Evolutionary conservation across 2,113 vertebrate species (phyloP).

Genomic region (Tragelaphus imberbis): DNA sequence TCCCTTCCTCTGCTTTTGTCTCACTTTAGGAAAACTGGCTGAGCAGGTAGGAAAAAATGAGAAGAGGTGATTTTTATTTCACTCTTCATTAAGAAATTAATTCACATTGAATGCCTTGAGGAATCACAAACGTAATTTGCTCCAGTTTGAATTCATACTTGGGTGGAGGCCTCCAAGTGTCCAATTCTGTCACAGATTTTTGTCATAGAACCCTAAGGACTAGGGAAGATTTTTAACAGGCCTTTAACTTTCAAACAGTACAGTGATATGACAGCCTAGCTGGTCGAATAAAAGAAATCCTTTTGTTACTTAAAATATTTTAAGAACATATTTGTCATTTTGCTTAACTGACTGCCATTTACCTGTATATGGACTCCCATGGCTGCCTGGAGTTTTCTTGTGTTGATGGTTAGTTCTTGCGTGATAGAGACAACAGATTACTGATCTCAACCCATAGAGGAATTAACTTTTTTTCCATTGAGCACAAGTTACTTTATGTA

Average conservation of each 20-base stretch:
- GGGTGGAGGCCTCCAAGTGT: not conserved
- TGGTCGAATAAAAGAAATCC: not conserved
- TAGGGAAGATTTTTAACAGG: not conserved
- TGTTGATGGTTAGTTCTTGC: not conserved
- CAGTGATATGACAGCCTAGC: not conserved
- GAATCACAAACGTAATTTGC: not conserved
- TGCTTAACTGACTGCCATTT: not conserved
- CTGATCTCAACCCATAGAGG: not conserved
- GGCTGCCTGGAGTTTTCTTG: not conserved
- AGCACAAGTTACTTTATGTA: not conserved
- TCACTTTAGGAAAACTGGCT: not conserved
- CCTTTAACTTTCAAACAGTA: conserved; percentile 2
- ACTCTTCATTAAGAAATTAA: not conserved
- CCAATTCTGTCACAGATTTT: not conserved
- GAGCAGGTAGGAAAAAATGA: not conserved
- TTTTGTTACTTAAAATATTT: not conserved
- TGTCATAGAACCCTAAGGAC: not conserved
- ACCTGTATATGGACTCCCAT: not conserved
- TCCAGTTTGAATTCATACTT: not conserved
- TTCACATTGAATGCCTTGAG: not conserved
- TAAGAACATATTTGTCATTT: not conserved
- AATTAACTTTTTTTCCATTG: not conserved
- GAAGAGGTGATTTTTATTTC: not conserved
- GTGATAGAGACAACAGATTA: not conserved
- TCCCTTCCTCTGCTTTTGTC: not conserved